Evolutionary conservation across 2,113 vertebrate species (phyloP).

Genomic region (Anthoscopus minutus): DNA sequence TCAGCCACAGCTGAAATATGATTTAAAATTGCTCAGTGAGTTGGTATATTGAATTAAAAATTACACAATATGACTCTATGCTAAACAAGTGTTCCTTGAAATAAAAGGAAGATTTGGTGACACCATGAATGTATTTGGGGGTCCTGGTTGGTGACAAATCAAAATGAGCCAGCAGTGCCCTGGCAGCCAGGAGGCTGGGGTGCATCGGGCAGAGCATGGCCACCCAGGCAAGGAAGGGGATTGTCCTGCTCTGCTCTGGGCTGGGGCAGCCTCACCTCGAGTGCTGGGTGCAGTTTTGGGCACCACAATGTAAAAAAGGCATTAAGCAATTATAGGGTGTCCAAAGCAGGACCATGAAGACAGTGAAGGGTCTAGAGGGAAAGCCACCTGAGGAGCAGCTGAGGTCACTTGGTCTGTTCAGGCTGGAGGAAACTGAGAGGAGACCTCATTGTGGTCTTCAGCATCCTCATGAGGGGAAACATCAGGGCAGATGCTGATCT

Average conservation of each 20-base stretch:
- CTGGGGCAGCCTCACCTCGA: rapidly evolving
- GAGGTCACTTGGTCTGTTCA: not conserved
- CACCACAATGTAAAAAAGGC: rapidly evolving
- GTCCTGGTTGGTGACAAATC: not conserved
- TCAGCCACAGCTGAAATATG: not conserved
- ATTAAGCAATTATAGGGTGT: not conserved
- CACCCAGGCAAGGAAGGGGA: rapidly evolving
- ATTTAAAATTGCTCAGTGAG: not conserved
- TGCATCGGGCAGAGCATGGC: not conserved
- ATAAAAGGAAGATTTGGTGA: not conserved
- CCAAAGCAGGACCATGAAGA: rapidly evolving
- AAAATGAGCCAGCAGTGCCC: not conserved
- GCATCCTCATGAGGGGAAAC: rapidly evolving
- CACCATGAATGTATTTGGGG: rapidly evolving
- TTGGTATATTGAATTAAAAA: not conserved
- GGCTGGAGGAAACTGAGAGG: not conserved
- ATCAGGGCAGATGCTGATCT: not conserved
- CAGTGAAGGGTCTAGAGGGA: not conserved
- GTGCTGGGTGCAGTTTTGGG: rapidly evolving
- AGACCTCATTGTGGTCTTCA: not conserved
- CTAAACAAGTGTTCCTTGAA: not conserved
- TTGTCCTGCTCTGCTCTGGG: not conserved
- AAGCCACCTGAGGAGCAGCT: rapidly evolving
- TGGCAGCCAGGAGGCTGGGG: not conserved
- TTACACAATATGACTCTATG: not conserved